These are phyloP conservation scores for Suncus etruscus DNA, from an alignment of 2,113 vertebrate genomes.

Conservation along the genomic window DNA sequence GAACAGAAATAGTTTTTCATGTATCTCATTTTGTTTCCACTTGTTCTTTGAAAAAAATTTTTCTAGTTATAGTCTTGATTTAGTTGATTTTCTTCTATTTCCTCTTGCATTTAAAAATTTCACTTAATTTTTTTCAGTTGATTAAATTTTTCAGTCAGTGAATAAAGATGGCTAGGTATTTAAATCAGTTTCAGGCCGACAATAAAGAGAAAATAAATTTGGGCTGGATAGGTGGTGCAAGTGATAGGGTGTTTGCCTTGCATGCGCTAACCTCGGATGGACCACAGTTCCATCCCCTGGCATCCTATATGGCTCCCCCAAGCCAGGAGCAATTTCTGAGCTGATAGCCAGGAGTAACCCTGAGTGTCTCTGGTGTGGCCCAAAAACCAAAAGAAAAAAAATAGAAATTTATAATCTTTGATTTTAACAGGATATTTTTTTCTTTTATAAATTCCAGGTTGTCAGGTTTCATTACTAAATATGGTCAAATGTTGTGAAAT, in stretches of 20 bases:
- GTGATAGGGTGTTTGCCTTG: no score
- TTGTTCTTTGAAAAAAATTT: neutral
- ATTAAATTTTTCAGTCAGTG: neutral
- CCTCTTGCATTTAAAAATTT: neutral
- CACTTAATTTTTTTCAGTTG: slow-evolving; percentile 1
- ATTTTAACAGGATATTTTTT: neutral
- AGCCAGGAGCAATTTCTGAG: no score
- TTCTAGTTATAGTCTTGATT: slow-evolving; percentile 11
- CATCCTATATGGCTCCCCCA: no score
- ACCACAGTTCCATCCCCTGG: no score
- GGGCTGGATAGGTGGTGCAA: no score
- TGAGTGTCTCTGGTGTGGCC: no score
- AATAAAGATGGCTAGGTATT: slow-evolving; percentile 8
- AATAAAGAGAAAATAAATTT: neutral
- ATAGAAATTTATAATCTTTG: no score
- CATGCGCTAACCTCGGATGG: no score
- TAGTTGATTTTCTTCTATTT: slow-evolving; percentile 3
- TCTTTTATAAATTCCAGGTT: neutral
- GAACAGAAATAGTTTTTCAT: slow-evolving; percentile 9
- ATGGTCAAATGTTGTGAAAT: neutral
- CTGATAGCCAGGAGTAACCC: no score
- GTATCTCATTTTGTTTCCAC: neutral
- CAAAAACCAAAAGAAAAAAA: neutral
- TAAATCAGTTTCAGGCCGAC: neutral
- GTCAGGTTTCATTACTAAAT: neutral